Evolutionary conservation across 2,797 vertebrate genomes (phyloP).

Genomic region (Rhinogobio ventralis): DNA sequence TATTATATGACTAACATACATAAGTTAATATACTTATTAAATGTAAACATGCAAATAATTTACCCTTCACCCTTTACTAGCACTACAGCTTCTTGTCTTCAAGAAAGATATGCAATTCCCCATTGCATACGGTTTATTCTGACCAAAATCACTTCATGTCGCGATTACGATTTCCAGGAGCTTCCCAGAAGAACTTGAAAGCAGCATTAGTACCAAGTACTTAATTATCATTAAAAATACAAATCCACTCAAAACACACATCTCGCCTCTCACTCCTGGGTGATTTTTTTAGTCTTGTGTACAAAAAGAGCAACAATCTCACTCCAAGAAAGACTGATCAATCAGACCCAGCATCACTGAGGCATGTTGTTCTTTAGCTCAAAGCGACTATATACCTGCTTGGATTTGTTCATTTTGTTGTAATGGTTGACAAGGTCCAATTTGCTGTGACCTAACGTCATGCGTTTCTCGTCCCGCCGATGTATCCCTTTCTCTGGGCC

Average conservation of each 20-base stretch:
- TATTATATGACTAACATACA: neutral
- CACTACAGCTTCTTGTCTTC: neutral
- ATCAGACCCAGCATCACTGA: neutral
- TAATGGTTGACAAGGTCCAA: slow-evolving; percentile 95
- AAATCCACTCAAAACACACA: neutral
- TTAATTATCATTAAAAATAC: neutral
- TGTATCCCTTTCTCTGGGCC: slow-evolving; percentile 48
- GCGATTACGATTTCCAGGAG: neutral
- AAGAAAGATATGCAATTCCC: neutral
- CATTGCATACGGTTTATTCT: neutral
- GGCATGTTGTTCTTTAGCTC: slow-evolving; percentile 80
- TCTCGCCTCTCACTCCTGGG: neutral
- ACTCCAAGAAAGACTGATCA: neutral
- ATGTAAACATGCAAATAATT: neutral
- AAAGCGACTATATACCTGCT: slow-evolving; percentile 90
- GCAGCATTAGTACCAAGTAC: slow-evolving; percentile 20
- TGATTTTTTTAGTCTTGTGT: neutral
- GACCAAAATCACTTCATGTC: neutral
- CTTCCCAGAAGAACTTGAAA: slow-evolving; percentile 7
- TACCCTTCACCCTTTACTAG: neutral
- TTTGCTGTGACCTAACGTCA: slow-evolving; percentile 98
- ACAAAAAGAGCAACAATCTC: neutral
- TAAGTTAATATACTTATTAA: neutral
- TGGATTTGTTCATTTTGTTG: slow-evolving; percentile 87
- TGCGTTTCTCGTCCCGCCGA: slow-evolving; percentile 83